phyloP scores from a whole-genome alignment of 30 jellyfish, hydroid and myxozoan genomes.

The Hydractinia symbiolongicarpus region DNA sequence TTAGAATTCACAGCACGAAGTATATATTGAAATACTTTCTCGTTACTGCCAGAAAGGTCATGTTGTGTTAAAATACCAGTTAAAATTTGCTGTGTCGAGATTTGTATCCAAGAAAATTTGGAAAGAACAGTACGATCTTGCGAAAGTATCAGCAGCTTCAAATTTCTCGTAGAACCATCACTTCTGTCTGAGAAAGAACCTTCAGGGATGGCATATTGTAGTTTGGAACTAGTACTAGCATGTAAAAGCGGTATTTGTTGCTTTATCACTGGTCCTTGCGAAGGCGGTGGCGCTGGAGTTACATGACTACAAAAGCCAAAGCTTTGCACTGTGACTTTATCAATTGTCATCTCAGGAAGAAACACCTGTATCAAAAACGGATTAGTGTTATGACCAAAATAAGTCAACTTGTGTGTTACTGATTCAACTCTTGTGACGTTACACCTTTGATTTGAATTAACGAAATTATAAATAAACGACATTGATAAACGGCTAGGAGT shows the following conservation, averaged over 20 bases:
- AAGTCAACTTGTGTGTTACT: background rate
- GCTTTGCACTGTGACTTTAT: background rate
- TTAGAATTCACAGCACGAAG: background rate
- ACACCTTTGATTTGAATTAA: background rate
- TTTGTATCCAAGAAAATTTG: background rate
- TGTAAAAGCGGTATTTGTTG: background rate
- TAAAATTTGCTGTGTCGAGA: background rate
- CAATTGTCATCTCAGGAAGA: background rate
- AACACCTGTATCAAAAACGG: background rate
- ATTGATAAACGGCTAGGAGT: slow-evolving; percentile 31
- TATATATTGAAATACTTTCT: background rate
- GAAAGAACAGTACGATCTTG: background rate
- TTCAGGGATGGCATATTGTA: slow-evolving; percentile 1
- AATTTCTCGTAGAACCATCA: slow-evolving; percentile 19
- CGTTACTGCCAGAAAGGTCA: background rate
- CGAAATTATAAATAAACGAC: background rate
- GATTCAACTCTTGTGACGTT: background rate
- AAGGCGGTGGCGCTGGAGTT: slow-evolving; percentile 4
- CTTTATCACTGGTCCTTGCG: background rate
- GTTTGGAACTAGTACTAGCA: background rate
- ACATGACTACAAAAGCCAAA: slow-evolving; percentile 9
- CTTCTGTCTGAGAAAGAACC: background rate
- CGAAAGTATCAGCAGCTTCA: background rate
- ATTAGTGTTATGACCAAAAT: background rate
- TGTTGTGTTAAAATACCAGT: background rate